phyloP scores from a whole-genome alignment of 2,888 invertebrate species.

The Terebella lapidaria region DNA sequence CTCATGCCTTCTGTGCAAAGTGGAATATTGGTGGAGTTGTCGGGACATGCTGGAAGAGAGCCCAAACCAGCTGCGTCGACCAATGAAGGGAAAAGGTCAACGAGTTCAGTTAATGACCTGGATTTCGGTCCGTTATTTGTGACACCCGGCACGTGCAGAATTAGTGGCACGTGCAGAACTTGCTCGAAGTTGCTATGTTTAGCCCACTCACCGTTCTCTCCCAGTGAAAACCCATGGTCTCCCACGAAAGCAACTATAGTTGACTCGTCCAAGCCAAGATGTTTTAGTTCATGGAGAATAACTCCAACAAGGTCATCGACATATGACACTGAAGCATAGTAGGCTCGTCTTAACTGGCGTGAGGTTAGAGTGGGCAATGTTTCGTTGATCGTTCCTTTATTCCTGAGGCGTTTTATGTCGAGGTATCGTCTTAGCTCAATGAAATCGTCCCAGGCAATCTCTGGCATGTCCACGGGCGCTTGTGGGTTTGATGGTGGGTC shows the following conservation, averaged over 20 bases:
- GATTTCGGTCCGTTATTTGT: conserved; percentile 4
- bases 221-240: conserved; percentile 29
- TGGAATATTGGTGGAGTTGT: conserved; percentile 8
- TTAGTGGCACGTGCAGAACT: conserved; percentile 15
- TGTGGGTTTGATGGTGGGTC: conserved; percentile 10
- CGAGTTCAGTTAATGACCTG: conserved; percentile 10
- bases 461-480: conserved; percentile 15
- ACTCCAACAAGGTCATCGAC: conserved; percentile 26
- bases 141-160: conserved; percentile 12
- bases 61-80: conserved; percentile 15
- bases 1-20: conserved; percentile 30
- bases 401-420: conserved; percentile 11
- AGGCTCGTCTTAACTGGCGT: conserved; percentile 24
- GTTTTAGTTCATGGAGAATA: conserved; percentile 24
- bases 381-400: conserved; percentile 11
- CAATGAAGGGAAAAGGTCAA: conserved; percentile 19
- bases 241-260: conserved; percentile 28
- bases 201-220: conserved; percentile 19
- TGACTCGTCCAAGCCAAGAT: conserved; percentile 18
- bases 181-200: conserved; percentile 19
- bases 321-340: conserved; percentile 25
- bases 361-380: conserved; percentile 11
- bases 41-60: conserved; percentile 5
- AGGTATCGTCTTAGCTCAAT: conserved; percentile 12
- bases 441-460: conserved; percentile 12